Conservation (phyloP, 2,797 vertebrate genomes). For the Bucorvus abyssinicus region DNA sequence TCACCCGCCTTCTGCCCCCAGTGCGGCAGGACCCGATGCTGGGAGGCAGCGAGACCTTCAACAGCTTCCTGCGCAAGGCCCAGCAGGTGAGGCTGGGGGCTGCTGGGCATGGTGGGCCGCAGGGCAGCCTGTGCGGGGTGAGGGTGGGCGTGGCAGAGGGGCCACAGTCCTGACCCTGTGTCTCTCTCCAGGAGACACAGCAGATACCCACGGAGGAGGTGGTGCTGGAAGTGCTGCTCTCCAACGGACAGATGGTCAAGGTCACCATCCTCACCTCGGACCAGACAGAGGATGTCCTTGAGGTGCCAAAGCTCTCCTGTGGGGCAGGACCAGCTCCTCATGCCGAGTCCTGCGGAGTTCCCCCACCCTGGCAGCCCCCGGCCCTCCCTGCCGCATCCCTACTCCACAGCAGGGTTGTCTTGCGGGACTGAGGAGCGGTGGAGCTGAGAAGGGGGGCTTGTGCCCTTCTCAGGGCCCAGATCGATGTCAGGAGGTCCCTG, state of each 20-base stretch:
- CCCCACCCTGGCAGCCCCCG: background rate
- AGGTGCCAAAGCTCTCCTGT: slow-evolving; percentile 73
- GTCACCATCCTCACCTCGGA: slow-evolving; percentile 92
- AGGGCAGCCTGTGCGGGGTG: fast-evolving
- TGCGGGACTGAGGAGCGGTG: background rate
- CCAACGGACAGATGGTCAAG: slow-evolving; percentile 92
- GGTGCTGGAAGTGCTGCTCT: slow-evolving; percentile 90
- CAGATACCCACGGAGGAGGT: slow-evolving; percentile 97
- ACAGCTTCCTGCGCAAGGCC: slow-evolving; percentile 95
- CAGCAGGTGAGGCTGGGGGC: slow-evolving; percentile 85
- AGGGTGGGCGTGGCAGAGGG: fast-evolving
- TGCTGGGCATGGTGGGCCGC: background rate
- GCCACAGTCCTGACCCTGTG: background rate
- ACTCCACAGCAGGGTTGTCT: background rate
- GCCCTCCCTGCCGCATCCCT: background rate
- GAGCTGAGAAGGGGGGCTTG: background rate
- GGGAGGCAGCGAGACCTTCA: slow-evolving; percentile 93
- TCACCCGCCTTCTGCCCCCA: slow-evolving; percentile 14
- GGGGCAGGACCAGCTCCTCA: background rate
- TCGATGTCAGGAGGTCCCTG: fast-evolving
- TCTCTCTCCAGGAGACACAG: slow-evolving; percentile 87
- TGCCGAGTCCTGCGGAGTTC: background rate
- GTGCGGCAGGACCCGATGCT: slow-evolving; percentile 93
- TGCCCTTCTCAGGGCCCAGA: background rate
- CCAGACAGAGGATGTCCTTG: slow-evolving; percentile 95